Base-by-base conservation (phyloP, 2,888 invertebrate genomes). In the Pammene aurita region DNA sequence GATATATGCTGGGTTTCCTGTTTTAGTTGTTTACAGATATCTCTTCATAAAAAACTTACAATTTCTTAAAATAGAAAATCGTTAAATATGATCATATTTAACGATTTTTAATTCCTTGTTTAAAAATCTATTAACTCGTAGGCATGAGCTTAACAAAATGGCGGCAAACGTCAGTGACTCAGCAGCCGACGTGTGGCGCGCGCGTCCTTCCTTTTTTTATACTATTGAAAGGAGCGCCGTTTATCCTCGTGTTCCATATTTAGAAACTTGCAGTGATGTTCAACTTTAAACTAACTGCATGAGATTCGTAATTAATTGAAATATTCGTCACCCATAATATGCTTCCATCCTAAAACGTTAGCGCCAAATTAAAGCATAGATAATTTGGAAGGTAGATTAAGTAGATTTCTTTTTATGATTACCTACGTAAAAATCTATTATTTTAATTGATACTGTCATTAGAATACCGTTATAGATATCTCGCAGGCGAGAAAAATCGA, bases 91-190 rank as follows among this genome's bases (percentile, higher is more conserved):
- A 26, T 26, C 26, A 26, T 26, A 26, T 26, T 26, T 26, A 26
- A 26, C 26, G 26, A 2, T 26, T 26, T 26, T 46, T 1, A 14
- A 46, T 44, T 13, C 14, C 46, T 7, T 34, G 2, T 7, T 34
- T 35, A 4, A 26, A 60, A n/a, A 60, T 11, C n/a, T 38, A n/a
- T n/a, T n/a, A 14, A 54, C 14, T 38, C 26, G 14, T 18, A 34
- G 34, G 7, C 54, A 13, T 50, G 11, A 10, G 41, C 10, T 56
- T 13, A 14, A 67, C 62, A 67, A 67, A 62, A 67, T 67, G 67
- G 67, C 62, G 62, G 2, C 42, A n/a, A 18, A 11, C 18, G 9
- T 42, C n/a, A 41, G 16, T 41, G 16, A 56, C 18, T 41, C 38
- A 56, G 7, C 38, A 56, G 7, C 54, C 34, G 54, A 16, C 26